Percentiles rank a stretch among this genome's conserved stretches.
phyloP scores from a whole-genome alignment of 2,888 invertebrate genomes.

The Agriopis aurantiaria region DNA sequence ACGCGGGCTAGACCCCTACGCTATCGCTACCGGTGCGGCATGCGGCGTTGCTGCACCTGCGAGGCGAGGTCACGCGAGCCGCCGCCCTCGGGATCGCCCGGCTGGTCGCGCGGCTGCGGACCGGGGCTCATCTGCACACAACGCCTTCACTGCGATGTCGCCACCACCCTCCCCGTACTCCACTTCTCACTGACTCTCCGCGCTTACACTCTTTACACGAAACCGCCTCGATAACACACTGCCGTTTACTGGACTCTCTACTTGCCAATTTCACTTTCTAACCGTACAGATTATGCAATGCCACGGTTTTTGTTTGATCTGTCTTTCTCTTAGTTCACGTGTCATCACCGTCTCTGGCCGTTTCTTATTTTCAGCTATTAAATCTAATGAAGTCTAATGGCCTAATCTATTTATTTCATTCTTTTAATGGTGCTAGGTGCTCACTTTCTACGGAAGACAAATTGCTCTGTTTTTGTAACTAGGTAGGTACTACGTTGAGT shows the following conservation, averaged over 20 bases:
- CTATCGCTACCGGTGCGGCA: constrained; percentile 63
- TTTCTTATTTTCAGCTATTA: constrained; percentile 35
- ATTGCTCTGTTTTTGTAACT: constrained; percentile 45
- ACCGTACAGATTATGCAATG: constrained; percentile 26
- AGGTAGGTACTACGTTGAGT: constrained; percentile 27
- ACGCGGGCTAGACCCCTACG: constrained; percentile 81
- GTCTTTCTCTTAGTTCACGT: constrained; percentile 26
- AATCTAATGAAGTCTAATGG: constrained; percentile 48
- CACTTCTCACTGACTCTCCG: constrained; percentile 85
- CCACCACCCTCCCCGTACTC: constrained; percentile 78
- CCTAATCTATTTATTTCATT: constrained; percentile 41
- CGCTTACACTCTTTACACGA: constrained; percentile 60
- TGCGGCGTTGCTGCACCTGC: constrained; percentile 73
- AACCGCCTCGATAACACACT: constrained; percentile 37
- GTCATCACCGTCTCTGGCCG: constrained; percentile 28
- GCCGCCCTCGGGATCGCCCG: constrained; percentile 74
- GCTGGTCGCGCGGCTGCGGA: constrained; percentile 81
- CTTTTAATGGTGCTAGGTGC: constrained; percentile 49
- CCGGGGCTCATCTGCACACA: constrained; percentile 85
- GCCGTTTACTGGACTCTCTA: constrained; percentile 34
- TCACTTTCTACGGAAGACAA: constrained; percentile 51
- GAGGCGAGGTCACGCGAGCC: constrained; percentile 82
- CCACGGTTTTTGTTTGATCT: constrained; percentile 17
- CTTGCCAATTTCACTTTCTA: constrained; percentile 44
- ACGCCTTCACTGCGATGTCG: constrained; percentile 80